Percentiles rank a stretch among this genome's conserved stretches.
Conservation (phyloP, 1,140 invertebrate species). For the Lordiphosa stackelbergi region DNA sequence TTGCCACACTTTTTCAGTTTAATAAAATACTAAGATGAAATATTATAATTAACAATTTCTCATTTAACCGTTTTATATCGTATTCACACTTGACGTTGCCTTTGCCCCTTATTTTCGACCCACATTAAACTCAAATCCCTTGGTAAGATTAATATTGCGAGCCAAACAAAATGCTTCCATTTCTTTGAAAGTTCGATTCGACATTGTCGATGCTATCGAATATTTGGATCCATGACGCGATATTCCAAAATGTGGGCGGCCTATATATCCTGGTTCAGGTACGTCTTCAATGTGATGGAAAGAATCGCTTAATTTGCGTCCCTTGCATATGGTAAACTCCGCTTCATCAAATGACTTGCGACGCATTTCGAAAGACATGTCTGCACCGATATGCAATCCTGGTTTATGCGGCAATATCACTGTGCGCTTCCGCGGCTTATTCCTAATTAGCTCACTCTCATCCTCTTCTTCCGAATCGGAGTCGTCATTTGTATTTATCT, state of each 20-base stretch:
- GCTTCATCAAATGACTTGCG: slow-evolving; percentile 22
- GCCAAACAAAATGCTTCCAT: slow-evolving; percentile 28
- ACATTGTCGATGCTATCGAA: neutral
- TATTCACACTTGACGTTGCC: too few relatives aligned
- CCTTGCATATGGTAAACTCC: slow-evolving; percentile 32
- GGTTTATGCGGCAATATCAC: neutral
- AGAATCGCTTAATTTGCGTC: slow-evolving; percentile 13
- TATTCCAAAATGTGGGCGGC: neutral
- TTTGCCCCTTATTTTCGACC: neutral
- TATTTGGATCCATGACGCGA: neutral
- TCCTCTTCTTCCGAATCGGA: neutral
- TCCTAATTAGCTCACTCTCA: too few relatives aligned
- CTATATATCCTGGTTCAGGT: neutral
- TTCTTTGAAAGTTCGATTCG: neutral
- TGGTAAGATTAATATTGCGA: slow-evolving; percentile 35
- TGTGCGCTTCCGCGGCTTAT: neutral
- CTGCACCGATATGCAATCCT: neutral
- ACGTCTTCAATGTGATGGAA: neutral
- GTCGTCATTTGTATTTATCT: too few relatives aligned
- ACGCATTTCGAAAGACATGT: slow-evolving; percentile 4
- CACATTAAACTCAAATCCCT: neutral
- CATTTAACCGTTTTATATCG: too few relatives aligned
- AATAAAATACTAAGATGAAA: too few relatives aligned
- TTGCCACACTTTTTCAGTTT: too few relatives aligned
- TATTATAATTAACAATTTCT: too few relatives aligned